Evolutionary conservation across 1,140 invertebrate species (phyloP), one percentile per base, ranked within the genome.

Genomic region (Tenebrio molitor): DNA sequence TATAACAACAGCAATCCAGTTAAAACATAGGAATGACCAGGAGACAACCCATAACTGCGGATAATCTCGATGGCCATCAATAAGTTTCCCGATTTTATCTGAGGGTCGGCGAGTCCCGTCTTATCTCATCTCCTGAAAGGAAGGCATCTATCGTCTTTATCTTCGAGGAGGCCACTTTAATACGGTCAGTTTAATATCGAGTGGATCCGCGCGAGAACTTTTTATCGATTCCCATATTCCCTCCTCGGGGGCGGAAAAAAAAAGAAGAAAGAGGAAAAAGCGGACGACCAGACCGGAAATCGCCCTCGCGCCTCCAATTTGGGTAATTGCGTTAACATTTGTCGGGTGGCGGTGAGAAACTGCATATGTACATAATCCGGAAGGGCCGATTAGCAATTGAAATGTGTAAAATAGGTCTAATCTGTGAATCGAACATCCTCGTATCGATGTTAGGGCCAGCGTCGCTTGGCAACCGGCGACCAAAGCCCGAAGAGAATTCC

Each of bases 21-120:
- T 73, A 76, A 79, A 79, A 80, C 79, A 80, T 76, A 78, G 71
- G 75, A 80, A 80, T 74, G 79, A 80, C 79, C 79, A 80, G 76
- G 75, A 76, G 76, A 80, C 78, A 80, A 80, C 76, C 78, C 75
- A 80, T 80, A 80, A 80, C 78, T 75, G 78, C 78, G 76, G 79
- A 80, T 80, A 80, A 80, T 80, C 79, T 80, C 75, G 62, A 76
- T 75, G 73, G 73, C 77, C 77, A 79, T 80, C 79, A 76, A 80
- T 80, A 80, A 80, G 73, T 80, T 80, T 80, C 64, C 77, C 79
- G 79, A 80, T 77, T 78, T 71, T 78, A 80, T 80, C 79, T 74
- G 75, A 79, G 74, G 78, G 77, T 76, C 78, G 77, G 74, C 77
- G 78, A 71, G 71, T 39, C 46, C 65, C 34, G 46, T 69, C 39